These are phyloP conservation scores for Ctenosaura bakeri DNA, from an alignment of 2,797 vertebrate genomes.

Conservation along the genomic window DNA sequence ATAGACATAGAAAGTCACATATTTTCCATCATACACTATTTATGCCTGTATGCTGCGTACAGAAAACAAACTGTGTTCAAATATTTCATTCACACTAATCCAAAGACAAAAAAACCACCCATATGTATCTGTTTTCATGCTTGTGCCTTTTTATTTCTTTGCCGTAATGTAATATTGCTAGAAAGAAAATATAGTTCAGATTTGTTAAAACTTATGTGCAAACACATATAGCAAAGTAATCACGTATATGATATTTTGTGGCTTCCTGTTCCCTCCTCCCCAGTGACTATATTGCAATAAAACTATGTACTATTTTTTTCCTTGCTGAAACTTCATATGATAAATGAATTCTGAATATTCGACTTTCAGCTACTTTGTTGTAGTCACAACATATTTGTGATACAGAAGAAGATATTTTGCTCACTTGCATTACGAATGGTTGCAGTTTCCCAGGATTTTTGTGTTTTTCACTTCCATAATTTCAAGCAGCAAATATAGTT, in stretches of 20 bases:
- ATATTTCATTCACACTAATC: slow-evolving; percentile 71
- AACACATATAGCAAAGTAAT: slow-evolving; percentile 67
- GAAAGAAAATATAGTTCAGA: slow-evolving; percentile 70
- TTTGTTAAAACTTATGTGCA: slow-evolving; percentile 67
- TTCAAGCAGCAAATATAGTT: slow-evolving; percentile 63
- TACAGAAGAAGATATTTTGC: slow-evolving; percentile 70
- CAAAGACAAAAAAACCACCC: slow-evolving; percentile 62
- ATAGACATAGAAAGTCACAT: slow-evolving; percentile 69
- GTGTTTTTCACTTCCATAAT: slow-evolving; percentile 63
- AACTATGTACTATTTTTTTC: slow-evolving; percentile 74
- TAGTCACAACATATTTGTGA: slow-evolving; percentile 67
- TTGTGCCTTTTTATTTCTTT: slow-evolving; percentile 57
- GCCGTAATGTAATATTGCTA: slow-evolving; percentile 74
- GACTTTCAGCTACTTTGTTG: slow-evolving; percentile 69
- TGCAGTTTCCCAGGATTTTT: slow-evolving; percentile 57
- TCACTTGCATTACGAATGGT: slow-evolving; percentile 57
- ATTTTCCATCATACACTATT: slow-evolving; percentile 72
- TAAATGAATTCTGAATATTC: slow-evolving; percentile 67
- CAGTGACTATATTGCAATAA: slow-evolving; percentile 74
- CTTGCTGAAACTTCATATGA: slow-evolving; percentile 70
- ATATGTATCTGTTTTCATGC: slow-evolving; percentile 68
- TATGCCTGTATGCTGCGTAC: slow-evolving; percentile 71
- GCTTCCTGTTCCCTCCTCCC: slow-evolving; percentile 53
- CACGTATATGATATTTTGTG: slow-evolving; percentile 74
- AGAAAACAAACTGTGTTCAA: slow-evolving; percentile 76